Conservation (phyloP, 2,797 vertebrate species). For the Phrynocephalus forsythii region DNA sequence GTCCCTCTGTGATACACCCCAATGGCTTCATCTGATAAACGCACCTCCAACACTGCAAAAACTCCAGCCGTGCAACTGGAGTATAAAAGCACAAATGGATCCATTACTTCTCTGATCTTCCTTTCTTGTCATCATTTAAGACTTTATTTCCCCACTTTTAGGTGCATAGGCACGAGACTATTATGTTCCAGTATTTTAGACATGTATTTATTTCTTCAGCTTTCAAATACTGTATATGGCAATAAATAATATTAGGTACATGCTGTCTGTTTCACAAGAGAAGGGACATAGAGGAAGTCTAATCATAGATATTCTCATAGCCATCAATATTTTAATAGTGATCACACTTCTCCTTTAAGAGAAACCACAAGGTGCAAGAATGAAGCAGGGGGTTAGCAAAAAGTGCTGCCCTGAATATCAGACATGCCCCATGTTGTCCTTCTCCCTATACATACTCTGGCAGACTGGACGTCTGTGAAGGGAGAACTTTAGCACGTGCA, state of each 20-base stretch:
- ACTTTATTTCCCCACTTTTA: not conserved
- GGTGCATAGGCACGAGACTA: not conserved
- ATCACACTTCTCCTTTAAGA: not conserved
- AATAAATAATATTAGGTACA: not conserved
- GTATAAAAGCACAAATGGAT: not conserved
- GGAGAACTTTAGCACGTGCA: not conserved
- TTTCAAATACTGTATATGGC: not conserved
- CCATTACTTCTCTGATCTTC: not conserved
- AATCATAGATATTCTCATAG: not conserved
- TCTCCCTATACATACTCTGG: not conserved
- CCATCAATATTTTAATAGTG: not conserved
- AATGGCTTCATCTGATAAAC: rapidly evolving
- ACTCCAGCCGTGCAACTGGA: not conserved
- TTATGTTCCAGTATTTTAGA: not conserved
- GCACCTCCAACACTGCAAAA: not conserved
- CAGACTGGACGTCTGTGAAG: not conserved
- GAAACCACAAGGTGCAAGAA: not conserved
- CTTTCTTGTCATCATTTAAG: not conserved
- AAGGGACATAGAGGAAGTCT: slow-evolving; percentile 26
- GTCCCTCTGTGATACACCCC: slow-evolving; percentile 3
- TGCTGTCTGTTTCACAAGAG: slow-evolving; percentile 11
- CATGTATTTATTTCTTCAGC: not conserved
- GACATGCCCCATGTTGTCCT: not conserved
- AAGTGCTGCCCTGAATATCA: not conserved
- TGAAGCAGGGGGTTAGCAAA: not conserved